Conservation (phyloP, 2,797 vertebrate species). For the Thaleichthys pacificus region DNA sequence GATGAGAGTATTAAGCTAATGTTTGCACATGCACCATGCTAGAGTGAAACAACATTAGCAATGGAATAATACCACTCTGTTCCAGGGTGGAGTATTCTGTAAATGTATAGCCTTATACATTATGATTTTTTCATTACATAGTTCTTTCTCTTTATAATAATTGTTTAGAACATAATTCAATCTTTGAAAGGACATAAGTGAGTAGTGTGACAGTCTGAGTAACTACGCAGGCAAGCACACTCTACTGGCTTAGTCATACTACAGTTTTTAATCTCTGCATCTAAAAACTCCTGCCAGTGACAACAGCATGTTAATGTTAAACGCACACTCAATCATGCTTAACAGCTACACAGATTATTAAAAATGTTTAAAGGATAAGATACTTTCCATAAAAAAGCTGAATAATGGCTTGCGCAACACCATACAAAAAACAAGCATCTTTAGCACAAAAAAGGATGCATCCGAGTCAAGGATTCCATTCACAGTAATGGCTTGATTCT, state of each 20-base stretch:
- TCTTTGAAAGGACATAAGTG: not conserved
- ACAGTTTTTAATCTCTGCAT: conserved; percentile 62
- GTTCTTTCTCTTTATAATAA: too few relatives aligned
- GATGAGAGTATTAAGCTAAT: conserved; percentile 56
- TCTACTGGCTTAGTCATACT: conserved; percentile 12
- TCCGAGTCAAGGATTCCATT: conserved; percentile 56
- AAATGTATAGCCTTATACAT: not conserved
- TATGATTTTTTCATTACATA: not conserved
- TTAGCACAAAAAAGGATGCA: conserved; percentile 47
- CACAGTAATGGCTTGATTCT: conserved; percentile 70
- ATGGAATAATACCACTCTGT: conserved; percentile 17
- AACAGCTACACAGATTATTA: conserved; percentile 48
- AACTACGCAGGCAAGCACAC: conserved; percentile 1
- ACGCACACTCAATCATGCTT: conserved; percentile 71
- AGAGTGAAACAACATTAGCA: conserved; percentile 59
- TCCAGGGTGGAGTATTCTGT: not conserved
- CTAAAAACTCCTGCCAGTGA: conserved; percentile 59
- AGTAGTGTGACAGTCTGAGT: not conserved
- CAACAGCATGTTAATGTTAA: conserved; percentile 66
- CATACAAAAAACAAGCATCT: conserved; percentile 54
- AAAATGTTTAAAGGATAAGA: conserved; percentile 43
- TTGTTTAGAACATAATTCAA: too few relatives aligned
- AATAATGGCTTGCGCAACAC: conserved; percentile 46
- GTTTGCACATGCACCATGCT: conserved; percentile 65
- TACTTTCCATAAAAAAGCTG: conserved; percentile 39